Evolutionary conservation across 2,797 vertebrate genomes (phyloP).

Genomic region (Taeniopygia guttata): DNA sequence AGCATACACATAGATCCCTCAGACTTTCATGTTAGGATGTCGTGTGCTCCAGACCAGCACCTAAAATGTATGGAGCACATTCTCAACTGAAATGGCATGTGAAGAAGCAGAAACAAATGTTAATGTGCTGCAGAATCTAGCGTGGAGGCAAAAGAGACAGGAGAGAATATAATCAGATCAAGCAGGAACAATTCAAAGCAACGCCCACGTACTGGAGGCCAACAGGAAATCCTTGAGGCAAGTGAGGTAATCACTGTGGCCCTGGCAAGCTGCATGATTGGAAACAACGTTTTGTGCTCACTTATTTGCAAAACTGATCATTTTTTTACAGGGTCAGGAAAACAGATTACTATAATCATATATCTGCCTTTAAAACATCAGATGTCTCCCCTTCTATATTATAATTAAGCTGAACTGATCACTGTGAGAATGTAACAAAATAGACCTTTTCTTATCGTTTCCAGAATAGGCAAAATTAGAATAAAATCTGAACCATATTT

Average conservation of each 20-base stretch:
- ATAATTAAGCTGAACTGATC: neutral
- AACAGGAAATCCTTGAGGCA: neutral
- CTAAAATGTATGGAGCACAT: neutral
- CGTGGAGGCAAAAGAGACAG: neutral
- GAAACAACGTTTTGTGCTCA: neutral
- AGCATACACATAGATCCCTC: fast-evolving
- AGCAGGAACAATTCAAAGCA: neutral
- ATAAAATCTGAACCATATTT: neutral
- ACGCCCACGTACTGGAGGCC: neutral
- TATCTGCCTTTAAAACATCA: neutral
- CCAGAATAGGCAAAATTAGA: neutral
- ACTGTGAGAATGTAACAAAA: neutral
- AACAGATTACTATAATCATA: neutral
- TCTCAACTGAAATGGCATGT: fast-evolving
- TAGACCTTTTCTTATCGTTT: neutral
- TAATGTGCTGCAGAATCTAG: neutral
- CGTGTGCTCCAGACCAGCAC: neutral
- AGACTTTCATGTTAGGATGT: fast-evolving
- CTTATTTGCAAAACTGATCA: neutral
- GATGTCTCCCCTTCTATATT: neutral
- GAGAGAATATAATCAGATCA: neutral
- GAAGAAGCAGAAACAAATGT: neutral
- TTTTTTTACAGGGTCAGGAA: neutral
- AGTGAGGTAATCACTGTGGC: neutral
- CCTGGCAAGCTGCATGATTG: neutral